phyloP scores from a whole-genome alignment of 2,888 invertebrate genomes.

The Drosophila aldrichi region DNA sequence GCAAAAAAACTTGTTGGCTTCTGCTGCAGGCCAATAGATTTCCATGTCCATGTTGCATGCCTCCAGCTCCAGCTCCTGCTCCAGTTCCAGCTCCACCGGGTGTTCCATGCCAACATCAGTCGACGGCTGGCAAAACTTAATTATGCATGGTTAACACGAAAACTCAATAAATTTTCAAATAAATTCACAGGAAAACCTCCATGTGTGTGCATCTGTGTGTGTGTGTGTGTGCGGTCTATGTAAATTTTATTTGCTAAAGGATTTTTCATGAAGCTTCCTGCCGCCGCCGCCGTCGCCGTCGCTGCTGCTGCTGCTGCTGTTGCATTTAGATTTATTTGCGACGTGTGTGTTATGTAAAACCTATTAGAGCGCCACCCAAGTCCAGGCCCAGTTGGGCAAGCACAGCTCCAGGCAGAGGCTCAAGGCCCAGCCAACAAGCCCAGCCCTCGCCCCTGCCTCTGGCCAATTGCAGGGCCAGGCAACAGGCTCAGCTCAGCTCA shows the following conservation, averaged over 20 bases:
- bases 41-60: background rate
- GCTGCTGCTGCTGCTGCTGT: constrained; percentile 40
- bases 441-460: background rate
- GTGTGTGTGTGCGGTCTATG: constrained; percentile 58
- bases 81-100: background rate
- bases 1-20: constrained; percentile 45
- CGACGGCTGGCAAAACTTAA: constrained; percentile 75
- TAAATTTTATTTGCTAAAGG: constrained; percentile 78
- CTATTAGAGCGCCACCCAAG: constrained; percentile 65
- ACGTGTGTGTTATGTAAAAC: constrained; percentile 75
- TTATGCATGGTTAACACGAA: constrained; percentile 84
- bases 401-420: constrained; percentile 3
- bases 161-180: constrained; percentile 83
- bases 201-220: constrained; percentile 12
- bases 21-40: constrained; percentile 51
- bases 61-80: background rate
- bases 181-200: constrained; percentile 68
- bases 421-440: constrained; percentile 4
- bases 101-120: constrained; percentile 21
- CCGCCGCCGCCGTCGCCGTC: constrained; percentile 8
- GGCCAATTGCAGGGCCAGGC: background rate
- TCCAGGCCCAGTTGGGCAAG: background rate
- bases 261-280: constrained; percentile 74
- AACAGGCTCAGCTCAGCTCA: constrained; percentile 36
- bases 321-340: constrained; percentile 81